Percentiles rank a stretch among this genome's conserved stretches.
Conservation (phyloP, 1,140 invertebrate species). For the Ceratina japonica region DNA sequence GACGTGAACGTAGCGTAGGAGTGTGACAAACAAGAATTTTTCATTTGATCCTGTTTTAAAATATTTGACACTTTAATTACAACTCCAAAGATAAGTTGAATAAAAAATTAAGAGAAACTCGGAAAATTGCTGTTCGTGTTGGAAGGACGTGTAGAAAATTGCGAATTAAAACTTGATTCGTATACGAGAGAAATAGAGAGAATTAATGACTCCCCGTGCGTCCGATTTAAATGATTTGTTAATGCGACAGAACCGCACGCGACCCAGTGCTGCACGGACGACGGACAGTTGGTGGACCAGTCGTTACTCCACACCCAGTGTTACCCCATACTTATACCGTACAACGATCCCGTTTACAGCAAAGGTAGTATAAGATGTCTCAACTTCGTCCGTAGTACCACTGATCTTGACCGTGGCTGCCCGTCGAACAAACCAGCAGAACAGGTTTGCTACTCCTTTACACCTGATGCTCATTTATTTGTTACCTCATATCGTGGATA, state of each 20-base stretch:
- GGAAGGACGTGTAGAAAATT: too few relatives aligned
- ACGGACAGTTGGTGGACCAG: constrained; percentile 80
- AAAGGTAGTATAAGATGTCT: constrained; percentile 86
- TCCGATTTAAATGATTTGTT: background rate
- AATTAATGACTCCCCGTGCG: background rate
- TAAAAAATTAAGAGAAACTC: too few relatives aligned
- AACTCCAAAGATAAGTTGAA: too few relatives aligned
- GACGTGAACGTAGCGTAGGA: too few relatives aligned
- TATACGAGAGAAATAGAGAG: background rate
- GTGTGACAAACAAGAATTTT: too few relatives aligned
- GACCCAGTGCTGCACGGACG: constrained; percentile 85
- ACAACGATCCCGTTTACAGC: constrained; percentile 89
- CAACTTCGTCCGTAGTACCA: constrained; percentile 91
- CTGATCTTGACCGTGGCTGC: constrained; percentile 85
- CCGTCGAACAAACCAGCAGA: constrained; percentile 83
- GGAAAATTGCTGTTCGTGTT: too few relatives aligned
- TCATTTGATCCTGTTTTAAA: too few relatives aligned
- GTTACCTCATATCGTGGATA: constrained; percentile 12
- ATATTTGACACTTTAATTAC: too few relatives aligned
- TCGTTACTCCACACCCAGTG: constrained; percentile 79
- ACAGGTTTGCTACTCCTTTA: constrained; percentile 80
- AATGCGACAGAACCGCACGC: constrained; percentile 82
- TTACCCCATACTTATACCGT: constrained; percentile 91
- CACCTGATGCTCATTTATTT: constrained; percentile 15
- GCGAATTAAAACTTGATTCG: too few relatives aligned